Evolutionary conservation across 2,113 vertebrate genomes (phyloP).

Genomic region (Machaerirhynchus nigripectus): DNA sequence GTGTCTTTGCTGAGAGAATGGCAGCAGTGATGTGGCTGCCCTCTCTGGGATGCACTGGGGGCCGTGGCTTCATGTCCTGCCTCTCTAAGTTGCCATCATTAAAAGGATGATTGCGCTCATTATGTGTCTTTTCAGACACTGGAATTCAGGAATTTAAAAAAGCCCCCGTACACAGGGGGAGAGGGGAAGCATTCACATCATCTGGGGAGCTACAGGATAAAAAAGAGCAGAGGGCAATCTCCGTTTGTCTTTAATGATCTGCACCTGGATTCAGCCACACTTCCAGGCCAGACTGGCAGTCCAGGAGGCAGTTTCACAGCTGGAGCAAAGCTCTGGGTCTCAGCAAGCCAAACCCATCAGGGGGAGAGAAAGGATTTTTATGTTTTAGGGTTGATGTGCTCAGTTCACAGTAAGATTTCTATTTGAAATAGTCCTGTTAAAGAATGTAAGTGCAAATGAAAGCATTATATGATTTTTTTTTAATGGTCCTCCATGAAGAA

Average conservation of each 20-base stretch:
- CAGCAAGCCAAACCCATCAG: not conserved
- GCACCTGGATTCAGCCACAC: constrained; percentile 1
- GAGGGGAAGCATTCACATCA: not conserved
- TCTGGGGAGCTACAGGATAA: not conserved
- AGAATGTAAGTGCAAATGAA: not conserved
- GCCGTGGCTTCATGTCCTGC: not conserved
- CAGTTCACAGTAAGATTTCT: not conserved
- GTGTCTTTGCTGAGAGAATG: not conserved
- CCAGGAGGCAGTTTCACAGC: not conserved
- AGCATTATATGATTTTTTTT: not conserved
- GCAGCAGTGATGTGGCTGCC: not conserved
- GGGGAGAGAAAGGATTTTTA: not conserved
- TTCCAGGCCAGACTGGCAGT: not conserved
- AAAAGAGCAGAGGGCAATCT: not conserved
- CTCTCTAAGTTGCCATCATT: not conserved
- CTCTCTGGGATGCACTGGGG: not conserved
- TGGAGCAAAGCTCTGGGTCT: not conserved
- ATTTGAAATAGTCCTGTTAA: not conserved
- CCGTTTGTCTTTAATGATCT: not conserved
- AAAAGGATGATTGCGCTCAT: not conserved
- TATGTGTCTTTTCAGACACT: not conserved
- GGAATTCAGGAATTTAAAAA: no score
- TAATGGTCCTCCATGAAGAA: not conserved
- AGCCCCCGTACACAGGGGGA: fast-evolving
- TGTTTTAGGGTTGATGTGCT: not conserved